Conservation (phyloP, 2,888 invertebrate genomes). For the Frankliniella intonsa region DNA sequence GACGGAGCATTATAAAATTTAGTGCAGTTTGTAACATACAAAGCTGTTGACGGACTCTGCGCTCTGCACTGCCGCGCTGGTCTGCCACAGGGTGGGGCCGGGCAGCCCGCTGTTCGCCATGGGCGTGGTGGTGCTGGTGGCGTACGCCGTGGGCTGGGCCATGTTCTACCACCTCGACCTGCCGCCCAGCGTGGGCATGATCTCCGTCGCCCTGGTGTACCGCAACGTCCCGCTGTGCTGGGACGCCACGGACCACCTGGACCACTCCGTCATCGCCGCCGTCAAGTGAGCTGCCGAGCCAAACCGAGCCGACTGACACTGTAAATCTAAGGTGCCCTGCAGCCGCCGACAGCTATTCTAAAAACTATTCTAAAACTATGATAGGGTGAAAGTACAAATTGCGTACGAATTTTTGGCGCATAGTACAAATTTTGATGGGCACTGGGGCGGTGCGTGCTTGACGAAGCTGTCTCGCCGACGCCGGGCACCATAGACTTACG, state of each 20-base stretch:
- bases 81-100: background rate
- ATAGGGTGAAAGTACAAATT: too few relatives aligned
- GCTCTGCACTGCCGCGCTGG: too few relatives aligned
- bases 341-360: too few relatives aligned
- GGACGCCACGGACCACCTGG: slow-evolving; percentile 12
- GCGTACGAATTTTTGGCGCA: too few relatives aligned
- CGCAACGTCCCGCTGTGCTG: slow-evolving; percentile 4
- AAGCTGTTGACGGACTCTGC: too few relatives aligned
- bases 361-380: too few relatives aligned
- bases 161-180: slow-evolving; percentile 17
- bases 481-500: too few relatives aligned
- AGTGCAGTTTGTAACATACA: too few relatives aligned
- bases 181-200: slow-evolving; percentile 11
- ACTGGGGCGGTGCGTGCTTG: too few relatives aligned
- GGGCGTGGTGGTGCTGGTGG: slow-evolving; percentile 12
- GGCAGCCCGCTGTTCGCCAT: slow-evolving; percentile 14
- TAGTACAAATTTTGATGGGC: too few relatives aligned
- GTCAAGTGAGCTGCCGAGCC: background rate
- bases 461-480: too few relatives aligned
- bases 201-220: background rate
- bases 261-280: background rate
- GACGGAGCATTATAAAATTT: too few relatives aligned
- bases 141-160: slow-evolving; percentile 15
- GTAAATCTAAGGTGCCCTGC: background rate
- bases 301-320: background rate